Evolutionary conservation across 2,888 invertebrate genomes (phyloP).

Genomic region (Microctonus brassicae): DNA sequence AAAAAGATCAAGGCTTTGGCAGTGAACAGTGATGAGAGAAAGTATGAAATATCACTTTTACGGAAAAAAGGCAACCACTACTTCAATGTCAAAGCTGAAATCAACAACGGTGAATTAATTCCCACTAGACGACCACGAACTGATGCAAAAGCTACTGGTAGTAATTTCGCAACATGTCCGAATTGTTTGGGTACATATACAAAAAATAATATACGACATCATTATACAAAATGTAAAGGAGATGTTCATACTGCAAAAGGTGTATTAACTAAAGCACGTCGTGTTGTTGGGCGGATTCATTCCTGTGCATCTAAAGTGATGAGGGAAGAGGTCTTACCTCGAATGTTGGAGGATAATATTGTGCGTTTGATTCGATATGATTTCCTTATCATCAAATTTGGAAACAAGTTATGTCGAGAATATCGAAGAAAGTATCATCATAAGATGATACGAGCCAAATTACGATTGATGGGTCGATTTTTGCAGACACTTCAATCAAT

Average conservation of each 20-base stretch:
- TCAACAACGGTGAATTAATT: constrained; percentile 38
- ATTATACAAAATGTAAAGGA: constrained; percentile 38
- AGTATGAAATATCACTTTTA: constrained; percentile 29
- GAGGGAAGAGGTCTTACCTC: constrained; percentile 31
- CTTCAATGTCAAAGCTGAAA: not conserved
- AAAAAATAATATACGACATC: constrained; percentile 41
- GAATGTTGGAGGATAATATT: constrained; percentile 31
- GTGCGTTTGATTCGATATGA: constrained; percentile 35
- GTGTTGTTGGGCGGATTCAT: constrained; percentile 35
- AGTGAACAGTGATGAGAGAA: constrained; percentile 6
- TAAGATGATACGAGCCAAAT: constrained; percentile 38
- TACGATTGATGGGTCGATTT: constrained; percentile 38
- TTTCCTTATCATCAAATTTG: constrained; percentile 32
- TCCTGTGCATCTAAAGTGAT: constrained; percentile 32
- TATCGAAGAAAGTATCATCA: constrained; percentile 36
- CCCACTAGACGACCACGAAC: constrained; percentile 36
- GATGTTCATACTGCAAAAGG: not conserved
- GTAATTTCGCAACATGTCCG: constrained; percentile 41
- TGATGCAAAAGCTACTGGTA: constrained; percentile 13
- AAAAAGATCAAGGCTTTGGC: constrained; percentile 20
- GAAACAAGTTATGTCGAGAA: constrained; percentile 37
- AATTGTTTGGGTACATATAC: constrained; percentile 43
- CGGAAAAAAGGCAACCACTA: constrained; percentile 39
- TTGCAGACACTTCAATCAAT: constrained; percentile 16
- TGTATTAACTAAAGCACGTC: constrained; percentile 27